A percentile compares a stretch with the other conserved stretches of the same genome.
These are phyloP conservation scores for Enteromius mattozi DNA, from an alignment of 2,797 vertebrate genomes.

Conservation along the genomic window DNA sequence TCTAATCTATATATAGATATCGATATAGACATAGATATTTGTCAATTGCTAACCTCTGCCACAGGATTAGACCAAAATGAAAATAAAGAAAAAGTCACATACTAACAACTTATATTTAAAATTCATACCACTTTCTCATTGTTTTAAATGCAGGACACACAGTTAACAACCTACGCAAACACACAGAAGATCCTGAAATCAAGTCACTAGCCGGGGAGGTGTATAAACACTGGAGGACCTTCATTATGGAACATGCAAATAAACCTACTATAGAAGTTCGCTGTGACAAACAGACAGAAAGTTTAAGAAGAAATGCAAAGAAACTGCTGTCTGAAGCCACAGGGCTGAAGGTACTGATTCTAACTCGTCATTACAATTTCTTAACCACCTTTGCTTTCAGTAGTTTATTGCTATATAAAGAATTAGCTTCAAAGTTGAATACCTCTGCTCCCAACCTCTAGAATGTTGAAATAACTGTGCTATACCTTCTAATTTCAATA, in stretches of 20 bases:
- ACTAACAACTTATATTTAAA: not conserved
- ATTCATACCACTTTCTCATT: not conserved
- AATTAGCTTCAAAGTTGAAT: not conserved
- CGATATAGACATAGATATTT: not conserved
- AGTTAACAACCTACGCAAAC: conserved; percentile 87
- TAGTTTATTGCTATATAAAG: not conserved
- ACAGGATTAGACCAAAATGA: not conserved
- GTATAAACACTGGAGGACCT: conserved; percentile 87
- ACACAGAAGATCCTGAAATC: conserved; percentile 83
- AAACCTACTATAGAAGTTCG: conserved; percentile 91
- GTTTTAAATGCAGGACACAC: conserved; percentile 77
- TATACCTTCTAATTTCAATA: not conserved
- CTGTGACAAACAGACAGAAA: conserved; percentile 88
- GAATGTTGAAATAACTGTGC: not conserved
- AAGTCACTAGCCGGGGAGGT: conserved; percentile 83
- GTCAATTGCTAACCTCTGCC: not conserved
- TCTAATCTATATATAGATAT: too few species aligned
- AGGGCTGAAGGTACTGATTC: conserved; percentile 82
- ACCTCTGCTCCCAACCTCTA: not conserved
- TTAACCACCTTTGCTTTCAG: not conserved
- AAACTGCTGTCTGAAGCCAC: conserved; percentile 87
- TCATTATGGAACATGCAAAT: conserved; percentile 85
- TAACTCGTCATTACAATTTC: not conserved
- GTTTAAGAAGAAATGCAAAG: conserved; percentile 84
- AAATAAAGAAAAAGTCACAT: not conserved